These are phyloP conservation scores for Erannis defoliaria DNA, from an alignment of 2,888 invertebrate species.

Conservation along the genomic window DNA sequence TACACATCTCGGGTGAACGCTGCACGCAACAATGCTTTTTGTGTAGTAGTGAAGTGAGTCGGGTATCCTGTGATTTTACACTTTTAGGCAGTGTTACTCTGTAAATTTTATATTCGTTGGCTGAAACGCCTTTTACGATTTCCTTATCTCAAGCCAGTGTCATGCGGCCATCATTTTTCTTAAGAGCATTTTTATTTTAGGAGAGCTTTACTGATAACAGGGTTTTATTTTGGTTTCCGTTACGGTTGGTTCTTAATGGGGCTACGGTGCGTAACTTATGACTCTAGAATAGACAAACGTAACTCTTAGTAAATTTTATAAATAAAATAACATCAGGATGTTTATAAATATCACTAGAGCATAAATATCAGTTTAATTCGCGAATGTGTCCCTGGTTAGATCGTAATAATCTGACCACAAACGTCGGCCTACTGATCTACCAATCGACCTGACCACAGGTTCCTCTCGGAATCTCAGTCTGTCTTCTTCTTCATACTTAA, in stretches of 20 bases:
- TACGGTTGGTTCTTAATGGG: neutral
- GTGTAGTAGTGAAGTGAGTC: neutral
- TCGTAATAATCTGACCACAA: too few relatives aligned
- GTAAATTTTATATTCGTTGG: neutral
- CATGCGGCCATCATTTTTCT: constrained; percentile 39
- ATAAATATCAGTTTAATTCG: too few relatives aligned
- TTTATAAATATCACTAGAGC: too few relatives aligned
- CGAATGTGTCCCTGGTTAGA: too few relatives aligned
- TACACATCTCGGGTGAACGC: neutral
- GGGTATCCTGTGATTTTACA: too few relatives aligned
- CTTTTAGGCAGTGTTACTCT: neutral
- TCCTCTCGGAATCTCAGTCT: too few relatives aligned
- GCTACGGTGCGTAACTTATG: neutral
- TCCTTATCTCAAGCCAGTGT: constrained; percentile 39
- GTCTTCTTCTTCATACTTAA: too few relatives aligned
- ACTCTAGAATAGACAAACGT: neutral
- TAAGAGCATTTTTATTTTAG: constrained; percentile 36
- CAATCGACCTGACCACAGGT: too few relatives aligned
- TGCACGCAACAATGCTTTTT: neutral
- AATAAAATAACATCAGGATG: too few relatives aligned
- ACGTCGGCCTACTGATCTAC: too few relatives aligned
- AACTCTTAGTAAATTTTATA: neutral
- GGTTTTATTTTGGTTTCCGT: constrained; percentile 18
- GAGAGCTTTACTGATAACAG: constrained; percentile 19
- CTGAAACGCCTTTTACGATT: constrained; percentile 40